Percentiles rank a stretch among this genome's conserved stretches.
phyloP scores from a whole-genome alignment of 2,113 vertebrate genomes.

The Rhynchopsitta pachyrhyncha region DNA sequence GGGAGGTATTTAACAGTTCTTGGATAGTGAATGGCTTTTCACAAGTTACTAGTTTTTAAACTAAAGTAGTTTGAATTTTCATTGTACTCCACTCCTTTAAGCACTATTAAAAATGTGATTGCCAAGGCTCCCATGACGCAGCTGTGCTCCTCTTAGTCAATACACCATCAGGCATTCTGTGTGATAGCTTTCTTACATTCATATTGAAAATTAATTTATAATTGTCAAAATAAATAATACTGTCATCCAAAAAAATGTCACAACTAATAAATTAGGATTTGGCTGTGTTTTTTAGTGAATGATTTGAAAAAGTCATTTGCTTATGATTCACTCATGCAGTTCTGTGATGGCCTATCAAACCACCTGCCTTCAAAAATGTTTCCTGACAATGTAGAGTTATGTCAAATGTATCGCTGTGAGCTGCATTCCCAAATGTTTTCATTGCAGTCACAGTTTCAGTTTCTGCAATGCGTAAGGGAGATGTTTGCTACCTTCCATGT shows the following conservation, averaged over 20 bases:
- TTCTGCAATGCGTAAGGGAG: background rate
- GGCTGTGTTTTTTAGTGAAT: background rate
- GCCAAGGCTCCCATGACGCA: background rate
- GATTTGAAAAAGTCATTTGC: background rate
- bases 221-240: conserved; percentile 7
- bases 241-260: background rate
- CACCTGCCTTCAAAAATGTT: background rate
- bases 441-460: background rate
- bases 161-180: background rate
- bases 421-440: background rate
- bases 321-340: background rate
- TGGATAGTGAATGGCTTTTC: background rate
- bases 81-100: background rate
- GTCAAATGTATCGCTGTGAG: background rate
- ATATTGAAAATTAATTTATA: background rate
- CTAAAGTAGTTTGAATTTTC: background rate
- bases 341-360: background rate
- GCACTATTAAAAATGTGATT: background rate
- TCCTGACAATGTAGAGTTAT: background rate
- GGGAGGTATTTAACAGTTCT: background rate
- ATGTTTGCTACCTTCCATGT: background rate
- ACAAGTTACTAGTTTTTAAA: background rate
- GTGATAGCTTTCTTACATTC: background rate
- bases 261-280: background rate
- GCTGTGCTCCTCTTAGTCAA: background rate